Percentiles rank a stretch among this genome's conserved stretches.
These are phyloP conservation scores for Arctopsyche grandis DNA, from an alignment of 1,140 invertebrate species.

Conservation along the genomic window DNA sequence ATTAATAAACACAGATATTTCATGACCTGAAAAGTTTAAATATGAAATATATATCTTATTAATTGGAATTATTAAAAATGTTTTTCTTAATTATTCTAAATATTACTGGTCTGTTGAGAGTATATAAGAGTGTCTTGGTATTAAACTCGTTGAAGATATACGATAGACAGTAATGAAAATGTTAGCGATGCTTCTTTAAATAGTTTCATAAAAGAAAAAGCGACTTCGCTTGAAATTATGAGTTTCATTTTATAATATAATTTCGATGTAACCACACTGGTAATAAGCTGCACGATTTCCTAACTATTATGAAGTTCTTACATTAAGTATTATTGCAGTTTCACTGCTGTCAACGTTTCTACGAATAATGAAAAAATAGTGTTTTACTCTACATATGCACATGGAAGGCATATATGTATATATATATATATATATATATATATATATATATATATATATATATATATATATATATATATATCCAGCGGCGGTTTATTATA, in stretches of 20 bases:
- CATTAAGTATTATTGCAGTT: not conserved
- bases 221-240: not conserved
- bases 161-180: not conserved
- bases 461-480: too few species aligned
- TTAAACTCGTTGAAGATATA: not conserved
- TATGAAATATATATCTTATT: not conserved
- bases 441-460: too few species aligned
- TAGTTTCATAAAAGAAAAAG: not conserved
- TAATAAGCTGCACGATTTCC: constrained; percentile 26
- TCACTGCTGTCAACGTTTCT: not conserved
- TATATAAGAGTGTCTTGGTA: not conserved
- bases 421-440: too few species aligned
- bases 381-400: too few species aligned
- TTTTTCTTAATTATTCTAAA: too few species aligned
- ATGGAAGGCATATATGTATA: too few species aligned
- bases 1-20: not conserved
- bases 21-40: not conserved
- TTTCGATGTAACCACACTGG: constrained; percentile 34
- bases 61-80: not conserved
- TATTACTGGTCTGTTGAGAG: not conserved
- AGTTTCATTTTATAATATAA: constrained; percentile 30
- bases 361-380: too few species aligned
- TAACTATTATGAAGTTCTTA: not conserved
- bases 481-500: too few species aligned
- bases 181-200: too few species aligned